Evolutionary conservation across 2,888 invertebrate genomes (phyloP).

Genomic region (Dioctria linearis): DNA sequence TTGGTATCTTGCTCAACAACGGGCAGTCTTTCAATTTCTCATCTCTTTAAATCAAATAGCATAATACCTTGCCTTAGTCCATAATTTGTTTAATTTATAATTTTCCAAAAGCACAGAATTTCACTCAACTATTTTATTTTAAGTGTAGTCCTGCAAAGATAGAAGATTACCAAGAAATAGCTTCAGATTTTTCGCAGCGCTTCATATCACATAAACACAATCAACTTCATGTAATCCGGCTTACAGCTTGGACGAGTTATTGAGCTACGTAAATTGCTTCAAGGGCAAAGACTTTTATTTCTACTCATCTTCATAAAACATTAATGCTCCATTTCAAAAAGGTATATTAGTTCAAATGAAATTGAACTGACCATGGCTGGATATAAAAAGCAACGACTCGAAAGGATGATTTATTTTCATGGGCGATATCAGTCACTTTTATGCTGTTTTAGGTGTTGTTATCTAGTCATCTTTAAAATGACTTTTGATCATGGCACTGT

Average conservation of each 20-base stretch:
- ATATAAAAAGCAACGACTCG: constrained; percentile 54
- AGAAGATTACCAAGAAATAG: no score
- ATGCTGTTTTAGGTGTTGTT: neutral
- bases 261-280: constrained; percentile 22
- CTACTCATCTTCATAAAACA: constrained; percentile 41
- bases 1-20: no score
- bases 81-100: no score
- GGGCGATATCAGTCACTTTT: constrained; percentile 49
- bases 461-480: no score
- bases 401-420: constrained; percentile 58
- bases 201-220: constrained; percentile 37
- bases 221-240: neutral
- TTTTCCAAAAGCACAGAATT: no score
- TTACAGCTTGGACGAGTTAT: constrained; percentile 27
- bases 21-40: no score
- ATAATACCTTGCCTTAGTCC: no score
- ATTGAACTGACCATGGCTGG: constrained; percentile 32
- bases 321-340: constrained; percentile 35
- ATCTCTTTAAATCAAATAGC: no score
- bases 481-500: no score
- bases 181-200: neutral
- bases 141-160: no score
- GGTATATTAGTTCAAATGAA: constrained; percentile 45
- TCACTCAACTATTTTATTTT: no score
- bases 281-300: neutral